Base-by-base conservation (phyloP, 1,140 invertebrate species). In the Drosophila tsacasi region DNA sequence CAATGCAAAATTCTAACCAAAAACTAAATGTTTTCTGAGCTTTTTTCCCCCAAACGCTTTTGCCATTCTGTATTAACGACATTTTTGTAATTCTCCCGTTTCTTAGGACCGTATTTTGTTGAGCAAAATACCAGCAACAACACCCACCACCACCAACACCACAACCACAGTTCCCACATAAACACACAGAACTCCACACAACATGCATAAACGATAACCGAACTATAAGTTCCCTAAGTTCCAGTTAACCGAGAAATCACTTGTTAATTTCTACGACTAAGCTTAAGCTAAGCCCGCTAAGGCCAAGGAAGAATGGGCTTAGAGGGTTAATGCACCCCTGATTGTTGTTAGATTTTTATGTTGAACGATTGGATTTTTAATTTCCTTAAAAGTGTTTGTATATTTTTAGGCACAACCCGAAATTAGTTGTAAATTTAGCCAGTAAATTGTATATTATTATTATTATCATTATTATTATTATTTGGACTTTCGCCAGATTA, bases 281-380 rank as follows among this genome's bases (percentile, higher is more conserved):
- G 13, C n/a, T 27, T 66, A 54, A 23, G 32, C 13, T 30, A 35
- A 49, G 9, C 44, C n/a, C 40, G 5, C 5, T 39, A 17, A 7
- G 35, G 12, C 35, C 35, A 35, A 7, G 15, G 6, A 30, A 30
- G 35, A 35, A 35, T 35, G 35, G 35, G 12, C 35, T 17, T 17
- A 68, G 40, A 19, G n/a, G 42, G 12, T 27, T 25, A 8, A 32
- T 27, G 37, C 12, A 60, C 49, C 54, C 25, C 72, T 81, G 46
- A 66, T 90, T 82, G 81, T 90, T 90, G 79, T 91, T 86, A 83
- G 68, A 83, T 86, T 86, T 78, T 76, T 81, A 82, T 76, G 76
- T 79, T 83, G 30, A 59, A 40, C 30, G 0, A 49, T 65, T 44
- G 13, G 8, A 39, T 39, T 42, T 69, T 27, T 12, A 25, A 60